These are phyloP conservation scores for Cosmopolites sordidus DNA, from an alignment of 2,888 invertebrate species.

Conservation along the genomic window DNA sequence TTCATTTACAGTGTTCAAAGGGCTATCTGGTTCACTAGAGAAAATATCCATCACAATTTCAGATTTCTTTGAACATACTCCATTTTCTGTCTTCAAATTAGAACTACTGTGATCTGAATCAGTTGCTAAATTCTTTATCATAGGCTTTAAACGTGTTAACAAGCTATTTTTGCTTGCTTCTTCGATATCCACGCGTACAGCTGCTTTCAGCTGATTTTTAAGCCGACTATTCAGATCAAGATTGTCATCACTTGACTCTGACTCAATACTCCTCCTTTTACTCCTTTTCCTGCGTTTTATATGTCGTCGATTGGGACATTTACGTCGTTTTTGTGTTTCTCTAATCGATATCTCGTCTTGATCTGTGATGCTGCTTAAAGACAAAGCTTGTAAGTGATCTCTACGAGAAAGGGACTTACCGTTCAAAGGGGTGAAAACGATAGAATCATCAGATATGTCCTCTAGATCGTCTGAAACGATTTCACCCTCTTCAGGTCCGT, in stretches of 20 bases:
- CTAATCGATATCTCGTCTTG: slow-evolving; percentile 10
- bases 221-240: slow-evolving; percentile 31
- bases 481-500: slow-evolving; percentile 46
- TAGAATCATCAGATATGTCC: slow-evolving; percentile 47
- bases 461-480: slow-evolving; percentile 47
- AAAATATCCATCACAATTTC: slow-evolving; percentile 1
- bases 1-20: background rate
- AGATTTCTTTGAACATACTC: background rate
- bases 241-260: slow-evolving; percentile 34
- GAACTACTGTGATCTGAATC: background rate
- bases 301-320: slow-evolving; percentile 7
- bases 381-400: slow-evolving; percentile 46
- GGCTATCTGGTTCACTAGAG: slow-evolving; percentile 1
- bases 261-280: slow-evolving; percentile 17
- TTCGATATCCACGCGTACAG: slow-evolving; percentile 48
- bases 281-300: slow-evolving; percentile 12
- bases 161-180: slow-evolving; percentile 40
- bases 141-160: slow-evolving; percentile 40
- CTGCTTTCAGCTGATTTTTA: slow-evolving; percentile 52
- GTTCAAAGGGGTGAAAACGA: slow-evolving; percentile 36
- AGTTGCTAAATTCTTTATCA: slow-evolving; percentile 32
- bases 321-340: slow-evolving; percentile 26
- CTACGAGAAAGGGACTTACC: slow-evolving; percentile 47
- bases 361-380: slow-evolving; percentile 47
- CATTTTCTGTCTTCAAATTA: background rate